Conservation (phyloP, 2,797 vertebrate species). For the Dallia pectoralis region DNA sequence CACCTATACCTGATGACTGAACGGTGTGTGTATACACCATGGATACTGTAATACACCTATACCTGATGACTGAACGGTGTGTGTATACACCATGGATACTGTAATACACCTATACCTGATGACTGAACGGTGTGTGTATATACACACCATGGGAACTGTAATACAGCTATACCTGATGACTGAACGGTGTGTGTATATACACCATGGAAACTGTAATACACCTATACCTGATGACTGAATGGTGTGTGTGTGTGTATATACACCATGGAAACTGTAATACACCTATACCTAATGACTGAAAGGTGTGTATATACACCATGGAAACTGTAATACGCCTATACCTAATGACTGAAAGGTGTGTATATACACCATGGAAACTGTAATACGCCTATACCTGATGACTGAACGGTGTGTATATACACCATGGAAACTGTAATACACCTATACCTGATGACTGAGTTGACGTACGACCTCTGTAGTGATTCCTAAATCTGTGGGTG, state of each 20-base stretch:
- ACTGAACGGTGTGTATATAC: constrained; percentile 88
- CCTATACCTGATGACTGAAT: constrained; percentile 86
- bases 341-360: constrained; percentile 86
- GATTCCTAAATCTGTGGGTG: neutral
- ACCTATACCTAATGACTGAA: constrained; percentile 85
- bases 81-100: constrained; percentile 93
- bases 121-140: constrained; percentile 87
- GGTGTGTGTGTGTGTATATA: too few species aligned
- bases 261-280: constrained; percentile 97
- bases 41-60: constrained; percentile 95
- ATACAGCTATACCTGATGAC: constrained; percentile 85
- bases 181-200: constrained; percentile 89
- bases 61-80: constrained; percentile 87
- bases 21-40: constrained; percentile 89
- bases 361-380: constrained; percentile 95
- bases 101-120: constrained; percentile 88
- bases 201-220: constrained; percentile 96
- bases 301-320: constrained; percentile 90
- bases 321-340: constrained; percentile 93
- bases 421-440: constrained; percentile 96
- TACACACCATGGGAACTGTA: constrained; percentile 96
- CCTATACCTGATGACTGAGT: constrained; percentile 86
- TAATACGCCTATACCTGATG: constrained; percentile 87
- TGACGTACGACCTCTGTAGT: neutral
- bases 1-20: constrained; percentile 85